Conservation (phyloP, 2,113 vertebrate genomes). For the Choloepus hoffmanni region DNA sequence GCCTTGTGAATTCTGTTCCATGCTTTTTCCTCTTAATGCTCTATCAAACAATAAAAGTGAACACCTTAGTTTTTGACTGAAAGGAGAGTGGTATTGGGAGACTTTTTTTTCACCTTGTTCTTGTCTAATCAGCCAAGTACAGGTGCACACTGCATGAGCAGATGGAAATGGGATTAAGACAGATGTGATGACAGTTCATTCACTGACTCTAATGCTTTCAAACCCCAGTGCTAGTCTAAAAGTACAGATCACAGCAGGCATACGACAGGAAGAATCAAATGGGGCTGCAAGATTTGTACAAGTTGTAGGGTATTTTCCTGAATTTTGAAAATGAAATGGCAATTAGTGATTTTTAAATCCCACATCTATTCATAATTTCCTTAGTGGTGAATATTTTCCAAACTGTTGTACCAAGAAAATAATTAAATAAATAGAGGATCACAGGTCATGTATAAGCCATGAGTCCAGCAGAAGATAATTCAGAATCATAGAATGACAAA, state of each 20-base stretch:
- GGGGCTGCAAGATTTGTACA: background rate
- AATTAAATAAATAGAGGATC: background rate
- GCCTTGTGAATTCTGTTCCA: background rate
- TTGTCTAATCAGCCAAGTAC: background rate
- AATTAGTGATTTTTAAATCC: background rate
- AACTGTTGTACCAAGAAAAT: background rate
- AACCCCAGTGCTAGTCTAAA: background rate
- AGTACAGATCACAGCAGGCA: background rate
- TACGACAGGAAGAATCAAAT: background rate
- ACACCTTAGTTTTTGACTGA: background rate
- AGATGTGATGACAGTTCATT: conserved; percentile 55
- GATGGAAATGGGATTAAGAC: conserved; percentile 61
- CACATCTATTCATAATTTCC: background rate
- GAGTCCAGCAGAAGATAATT: background rate
- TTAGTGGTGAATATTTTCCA: background rate
- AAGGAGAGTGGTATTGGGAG: background rate
- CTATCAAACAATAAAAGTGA: background rate
- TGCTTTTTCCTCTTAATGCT: background rate
- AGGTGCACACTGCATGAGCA: conserved; percentile 46
- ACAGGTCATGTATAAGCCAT: background rate
- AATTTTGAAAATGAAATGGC: background rate
- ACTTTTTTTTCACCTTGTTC: background rate
- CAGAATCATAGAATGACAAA: background rate
- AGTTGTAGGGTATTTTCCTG: background rate
- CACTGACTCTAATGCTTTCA: background rate